These are phyloP conservation scores for Lagopus leucura DNA, from an alignment of 2,113 vertebrate species.

Conservation along the genomic window DNA sequence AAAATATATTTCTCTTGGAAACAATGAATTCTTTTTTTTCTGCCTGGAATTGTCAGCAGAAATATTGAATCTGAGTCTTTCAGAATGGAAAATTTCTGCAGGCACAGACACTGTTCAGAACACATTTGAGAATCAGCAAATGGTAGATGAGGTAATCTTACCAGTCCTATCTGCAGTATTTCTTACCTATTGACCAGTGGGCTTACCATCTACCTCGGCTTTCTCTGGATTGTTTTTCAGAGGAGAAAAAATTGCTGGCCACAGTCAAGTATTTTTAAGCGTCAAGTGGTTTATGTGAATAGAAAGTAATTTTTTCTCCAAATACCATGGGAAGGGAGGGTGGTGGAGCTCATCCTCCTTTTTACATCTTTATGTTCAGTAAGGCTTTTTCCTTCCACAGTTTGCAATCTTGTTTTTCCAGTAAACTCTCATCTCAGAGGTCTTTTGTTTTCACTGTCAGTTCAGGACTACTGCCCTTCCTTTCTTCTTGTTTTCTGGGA, in stretches of 20 bases:
- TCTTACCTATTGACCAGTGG: background rate
- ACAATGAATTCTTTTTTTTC: background rate
- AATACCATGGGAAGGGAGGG: fast-evolving
- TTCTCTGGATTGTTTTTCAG: background rate
- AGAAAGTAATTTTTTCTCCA: background rate
- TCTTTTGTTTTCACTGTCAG: background rate
- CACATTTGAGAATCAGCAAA: background rate
- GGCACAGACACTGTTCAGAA: fast-evolving
- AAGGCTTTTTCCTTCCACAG: fast-evolving
- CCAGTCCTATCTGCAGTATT: background rate
- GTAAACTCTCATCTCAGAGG: background rate
- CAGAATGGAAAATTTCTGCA: background rate
- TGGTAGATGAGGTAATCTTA: background rate
- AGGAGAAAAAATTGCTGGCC: background rate
- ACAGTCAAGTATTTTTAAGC: background rate
- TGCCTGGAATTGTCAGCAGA: background rate
- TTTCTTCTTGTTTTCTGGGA: background rate
- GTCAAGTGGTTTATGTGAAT: background rate
- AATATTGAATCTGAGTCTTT: background rate
- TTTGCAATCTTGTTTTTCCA: background rate
- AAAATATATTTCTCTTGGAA: background rate
- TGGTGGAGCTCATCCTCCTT: background rate
- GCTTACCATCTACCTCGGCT: fast-evolving
- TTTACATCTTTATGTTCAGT: background rate
- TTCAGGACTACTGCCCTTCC: background rate